Evolutionary conservation across 1,140 invertebrate genomes (phyloP).

Genomic region (Popillia japonica): DNA sequence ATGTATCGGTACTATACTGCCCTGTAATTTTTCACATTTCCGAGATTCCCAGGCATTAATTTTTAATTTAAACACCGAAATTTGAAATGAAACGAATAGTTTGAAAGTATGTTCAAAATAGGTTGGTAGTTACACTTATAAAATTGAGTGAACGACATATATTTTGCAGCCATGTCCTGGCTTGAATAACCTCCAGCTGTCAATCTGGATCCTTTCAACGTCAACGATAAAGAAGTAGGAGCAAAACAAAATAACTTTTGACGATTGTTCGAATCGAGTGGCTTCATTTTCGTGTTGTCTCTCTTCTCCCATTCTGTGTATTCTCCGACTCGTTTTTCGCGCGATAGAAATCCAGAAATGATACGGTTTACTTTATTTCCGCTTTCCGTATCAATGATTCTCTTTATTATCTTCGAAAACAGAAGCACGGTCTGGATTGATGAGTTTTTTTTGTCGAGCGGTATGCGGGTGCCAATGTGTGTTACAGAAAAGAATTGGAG

Average conservation of each 20-base stretch:
- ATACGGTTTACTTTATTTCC: conserved; percentile 14
- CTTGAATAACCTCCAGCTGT: too few relatives aligned
- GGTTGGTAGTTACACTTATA: too few relatives aligned
- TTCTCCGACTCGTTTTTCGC: not conserved
- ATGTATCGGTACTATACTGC: too few relatives aligned
- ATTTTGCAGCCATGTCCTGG: too few relatives aligned
- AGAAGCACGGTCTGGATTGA: conserved; percentile 22
- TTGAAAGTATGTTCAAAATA: too few relatives aligned
- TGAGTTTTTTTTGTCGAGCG: not conserved
- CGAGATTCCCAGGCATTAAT: too few relatives aligned
- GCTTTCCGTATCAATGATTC: conserved; percentile 23
- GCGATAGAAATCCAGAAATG: not conserved
- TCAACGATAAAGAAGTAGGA: not conserved
- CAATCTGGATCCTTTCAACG: not conserved
- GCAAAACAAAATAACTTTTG: conserved; percentile 8
- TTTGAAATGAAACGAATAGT: too few relatives aligned
- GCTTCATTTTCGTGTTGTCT: conserved; percentile 10
- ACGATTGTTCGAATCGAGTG: not conserved
- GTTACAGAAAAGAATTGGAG: not conserved
- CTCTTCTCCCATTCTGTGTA: not conserved
- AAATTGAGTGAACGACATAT: too few relatives aligned
- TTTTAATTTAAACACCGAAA: too few relatives aligned
- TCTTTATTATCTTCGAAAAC: conserved; percentile 30
- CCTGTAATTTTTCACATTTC: too few relatives aligned
- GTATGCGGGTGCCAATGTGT: not conserved